A percentile compares a stretch with the other conserved stretches of the same genome.
Evolutionary conservation across 2,797 vertebrate species (phyloP).

Genomic region (Gadopsis marmoratus): DNA sequence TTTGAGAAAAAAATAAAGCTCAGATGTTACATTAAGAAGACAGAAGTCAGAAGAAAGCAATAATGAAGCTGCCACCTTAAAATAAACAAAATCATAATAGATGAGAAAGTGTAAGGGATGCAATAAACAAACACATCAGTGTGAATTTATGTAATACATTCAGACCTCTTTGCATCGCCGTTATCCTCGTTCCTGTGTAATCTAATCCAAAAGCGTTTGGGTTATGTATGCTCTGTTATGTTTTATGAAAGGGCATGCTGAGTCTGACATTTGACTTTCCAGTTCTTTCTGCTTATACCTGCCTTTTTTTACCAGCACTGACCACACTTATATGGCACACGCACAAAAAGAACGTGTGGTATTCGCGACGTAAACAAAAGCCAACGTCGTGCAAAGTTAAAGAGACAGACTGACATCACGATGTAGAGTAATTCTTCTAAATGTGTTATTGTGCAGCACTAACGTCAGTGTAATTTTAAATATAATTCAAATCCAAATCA

Average conservation of each 20-base stretch:
- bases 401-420: not conserved
- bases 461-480: not conserved
- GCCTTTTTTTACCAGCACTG: not conserved
- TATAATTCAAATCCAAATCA: not conserved
- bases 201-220: not conserved
- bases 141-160: not conserved
- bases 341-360: not conserved
- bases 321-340: not conserved
- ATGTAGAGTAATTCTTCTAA: not conserved
- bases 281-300: not conserved
- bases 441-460: not conserved
- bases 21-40: not conserved
- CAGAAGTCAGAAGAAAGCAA: not conserved
- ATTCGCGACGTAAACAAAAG: not conserved
- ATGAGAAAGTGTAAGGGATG: not conserved
- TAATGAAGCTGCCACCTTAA: not conserved
- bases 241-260: not conserved
- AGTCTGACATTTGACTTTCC: not conserved
- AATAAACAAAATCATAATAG: not conserved
- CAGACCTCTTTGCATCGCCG: not conserved
- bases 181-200: not conserved
- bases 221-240: not conserved
- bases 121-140: not conserved
- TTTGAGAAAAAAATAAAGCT: not conserved
- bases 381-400: not conserved